Evolutionary conservation across 2,797 vertebrate species (phyloP).

Genomic region (Austrolebias charrua): DNA sequence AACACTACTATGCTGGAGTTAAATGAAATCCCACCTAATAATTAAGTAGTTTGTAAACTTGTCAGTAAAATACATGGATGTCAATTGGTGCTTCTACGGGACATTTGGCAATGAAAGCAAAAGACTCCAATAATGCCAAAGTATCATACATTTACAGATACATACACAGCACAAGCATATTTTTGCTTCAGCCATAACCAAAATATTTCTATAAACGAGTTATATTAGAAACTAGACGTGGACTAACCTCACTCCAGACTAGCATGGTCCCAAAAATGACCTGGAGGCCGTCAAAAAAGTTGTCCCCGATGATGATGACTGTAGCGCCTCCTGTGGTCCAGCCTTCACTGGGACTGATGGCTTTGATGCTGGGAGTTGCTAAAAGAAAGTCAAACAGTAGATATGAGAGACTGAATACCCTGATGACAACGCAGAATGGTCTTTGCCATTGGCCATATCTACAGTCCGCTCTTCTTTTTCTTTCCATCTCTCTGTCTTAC

Average conservation of each 20-base stretch:
- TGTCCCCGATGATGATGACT: slow-evolving; percentile 93
- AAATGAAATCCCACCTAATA: not conserved
- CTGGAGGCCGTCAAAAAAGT: slow-evolving; percentile 92
- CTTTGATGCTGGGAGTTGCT: slow-evolving; percentile 93
- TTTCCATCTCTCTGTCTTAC: slow-evolving; percentile 21
- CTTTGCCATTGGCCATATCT: slow-evolving; percentile 33
- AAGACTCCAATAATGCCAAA: no score
- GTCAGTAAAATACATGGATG: no score
- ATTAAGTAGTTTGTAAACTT: not conserved
- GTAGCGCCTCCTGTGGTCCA: slow-evolving; percentile 95
- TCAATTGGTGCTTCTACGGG: no score
- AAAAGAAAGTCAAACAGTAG: slow-evolving; percentile 54
- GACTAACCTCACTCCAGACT: slow-evolving; percentile 90
- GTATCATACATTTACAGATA: not conserved
- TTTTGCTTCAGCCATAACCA: not conserved
- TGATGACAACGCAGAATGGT: slow-evolving; percentile 54
- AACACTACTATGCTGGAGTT: not conserved
- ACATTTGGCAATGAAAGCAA: no score
- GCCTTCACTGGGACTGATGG: slow-evolving; percentile 94
- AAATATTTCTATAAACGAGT: no score
- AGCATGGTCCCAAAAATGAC: slow-evolving; percentile 92
- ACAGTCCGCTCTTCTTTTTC: slow-evolving; percentile 19
- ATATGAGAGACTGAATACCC: slow-evolving; percentile 56
- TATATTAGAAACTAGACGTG: not conserved
- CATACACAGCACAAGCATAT: not conserved